Evolutionary conservation across 1,140 invertebrate genomes (phyloP).

Genomic region (Drosophila oshimai): DNA sequence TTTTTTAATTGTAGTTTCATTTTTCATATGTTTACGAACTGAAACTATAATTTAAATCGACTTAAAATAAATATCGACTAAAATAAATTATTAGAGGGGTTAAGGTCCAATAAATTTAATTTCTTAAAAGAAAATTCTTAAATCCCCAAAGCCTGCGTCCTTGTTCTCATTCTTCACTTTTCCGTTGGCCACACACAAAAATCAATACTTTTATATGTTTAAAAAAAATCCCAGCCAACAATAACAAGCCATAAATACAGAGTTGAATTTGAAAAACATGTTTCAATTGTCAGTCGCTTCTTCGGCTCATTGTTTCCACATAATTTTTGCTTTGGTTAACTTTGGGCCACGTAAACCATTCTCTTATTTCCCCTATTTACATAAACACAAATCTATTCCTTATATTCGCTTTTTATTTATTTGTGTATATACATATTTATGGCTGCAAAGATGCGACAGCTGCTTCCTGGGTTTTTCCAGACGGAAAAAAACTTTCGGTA

Average conservation of each 20-base stretch:
- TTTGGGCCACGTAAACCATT: conserved; percentile 30
- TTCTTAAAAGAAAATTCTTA: not conserved
- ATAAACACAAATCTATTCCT: conserved; percentile 45
- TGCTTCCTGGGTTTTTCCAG: conserved; percentile 39
- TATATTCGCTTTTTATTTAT: conserved; percentile 39
- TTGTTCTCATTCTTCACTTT: not conserved
- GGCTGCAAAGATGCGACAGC: conserved; percentile 43
- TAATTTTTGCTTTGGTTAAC: conserved; percentile 45
- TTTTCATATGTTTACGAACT: too few relatives aligned
- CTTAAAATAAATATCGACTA: too few relatives aligned
- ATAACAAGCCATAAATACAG: conserved; percentile 24
- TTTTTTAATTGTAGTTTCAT: too few relatives aligned
- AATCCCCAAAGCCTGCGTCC: not conserved
- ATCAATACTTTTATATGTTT: conserved; percentile 29
- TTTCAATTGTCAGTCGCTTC: conserved; percentile 37
- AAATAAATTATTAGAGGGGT: too few relatives aligned
- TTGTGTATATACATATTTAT: conserved; percentile 41
- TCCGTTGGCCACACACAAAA: not conserved
- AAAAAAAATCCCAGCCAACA: not conserved
- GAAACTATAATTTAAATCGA: too few relatives aligned
- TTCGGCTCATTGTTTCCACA: conserved; percentile 51
- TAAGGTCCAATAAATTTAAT: not conserved
- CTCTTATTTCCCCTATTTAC: conserved; percentile 33
- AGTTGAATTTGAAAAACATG: conserved; percentile 41
- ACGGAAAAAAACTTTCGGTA: conserved; percentile 30